phyloP scores from a whole-genome alignment of 2,113 vertebrate genomes.

The Centropristis striata region DNA sequence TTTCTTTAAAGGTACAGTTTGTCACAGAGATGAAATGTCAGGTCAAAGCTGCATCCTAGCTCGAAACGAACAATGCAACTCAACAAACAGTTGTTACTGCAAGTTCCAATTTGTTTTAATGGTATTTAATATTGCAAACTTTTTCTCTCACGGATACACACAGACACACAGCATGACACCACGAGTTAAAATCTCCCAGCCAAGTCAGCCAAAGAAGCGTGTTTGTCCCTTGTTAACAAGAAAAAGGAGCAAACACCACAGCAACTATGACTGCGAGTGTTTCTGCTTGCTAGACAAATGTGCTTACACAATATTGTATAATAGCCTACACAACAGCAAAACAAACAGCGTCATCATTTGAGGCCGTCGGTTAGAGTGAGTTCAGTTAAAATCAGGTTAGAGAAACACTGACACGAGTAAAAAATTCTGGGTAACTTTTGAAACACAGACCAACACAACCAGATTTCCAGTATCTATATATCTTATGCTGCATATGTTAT shows the following conservation, averaged over 20 bases:
- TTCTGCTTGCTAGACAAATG: conserved; percentile 38
- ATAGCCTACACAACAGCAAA: not conserved
- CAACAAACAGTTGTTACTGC: not conserved
- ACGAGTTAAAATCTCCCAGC: conserved; percentile 30
- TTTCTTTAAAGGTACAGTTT: conserved; percentile 31
- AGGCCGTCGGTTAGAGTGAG: not conserved
- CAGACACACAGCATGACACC: conserved; percentile 17
- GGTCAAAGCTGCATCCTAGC: conserved; percentile 1
- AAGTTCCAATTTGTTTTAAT: conserved; percentile 1
- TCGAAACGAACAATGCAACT: not conserved
- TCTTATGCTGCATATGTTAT: no score
- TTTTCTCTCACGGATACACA: not conserved
- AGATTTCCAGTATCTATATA: no score
- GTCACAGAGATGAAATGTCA: not conserved
- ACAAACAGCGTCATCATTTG: conserved; percentile 2
- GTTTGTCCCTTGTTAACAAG: conserved; percentile 53
- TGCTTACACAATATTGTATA: conserved; percentile 21
- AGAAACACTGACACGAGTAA: not conserved
- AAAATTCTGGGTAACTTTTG: not conserved
- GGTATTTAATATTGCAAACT: not conserved
- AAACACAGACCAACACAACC: no score
- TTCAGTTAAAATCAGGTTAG: not conserved
- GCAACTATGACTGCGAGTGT: conserved; percentile 31
- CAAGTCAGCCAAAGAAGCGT: not conserved
- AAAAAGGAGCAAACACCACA: conserved; percentile 33